Evolutionary conservation across 2,113 vertebrate species (phyloP).

Genomic region (Corythornis cristatus): DNA sequence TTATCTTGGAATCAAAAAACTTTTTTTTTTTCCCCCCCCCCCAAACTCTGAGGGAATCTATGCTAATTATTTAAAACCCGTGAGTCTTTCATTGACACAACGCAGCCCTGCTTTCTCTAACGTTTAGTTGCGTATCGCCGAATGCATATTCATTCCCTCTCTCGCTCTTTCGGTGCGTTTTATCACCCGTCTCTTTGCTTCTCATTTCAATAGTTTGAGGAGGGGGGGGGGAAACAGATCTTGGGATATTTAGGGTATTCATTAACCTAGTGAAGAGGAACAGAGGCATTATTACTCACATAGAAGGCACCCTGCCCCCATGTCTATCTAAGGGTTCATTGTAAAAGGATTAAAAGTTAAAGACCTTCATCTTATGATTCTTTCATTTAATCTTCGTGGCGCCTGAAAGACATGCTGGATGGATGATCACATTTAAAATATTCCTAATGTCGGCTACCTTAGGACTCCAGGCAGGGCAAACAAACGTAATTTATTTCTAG

Average conservation of each 20-base stretch:
- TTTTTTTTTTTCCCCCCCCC: accelerated
- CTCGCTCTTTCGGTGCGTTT: slow-evolving; percentile 1
- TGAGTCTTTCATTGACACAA: neutral
- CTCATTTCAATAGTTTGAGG: slow-evolving; percentile 74
- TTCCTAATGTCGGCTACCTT: slow-evolving; percentile 87
- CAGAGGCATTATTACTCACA: slow-evolving; percentile 82
- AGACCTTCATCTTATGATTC: slow-evolving; percentile 92
- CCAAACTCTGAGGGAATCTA: slow-evolving; percentile 31
- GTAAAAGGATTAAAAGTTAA: slow-evolving; percentile 96
- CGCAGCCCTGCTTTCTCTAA: neutral
- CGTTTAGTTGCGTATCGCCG: neutral
- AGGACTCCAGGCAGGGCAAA: slow-evolving; percentile 85
- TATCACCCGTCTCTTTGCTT: slow-evolving; percentile 69
- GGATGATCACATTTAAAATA: slow-evolving; percentile 91
- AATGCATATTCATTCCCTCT: slow-evolving; percentile 17
- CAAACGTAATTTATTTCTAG: slow-evolving; percentile 84
- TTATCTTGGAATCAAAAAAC: neutral
- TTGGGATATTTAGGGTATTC: slow-evolving; percentile 79
- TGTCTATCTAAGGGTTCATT: slow-evolving; percentile 91
- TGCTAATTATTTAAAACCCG: slow-evolving; percentile 62
- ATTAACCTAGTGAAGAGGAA: slow-evolving; percentile 83
- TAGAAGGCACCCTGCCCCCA: slow-evolving; percentile 85
- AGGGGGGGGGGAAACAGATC: slow-evolving; percentile 13
- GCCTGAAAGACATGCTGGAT: slow-evolving; percentile 91
- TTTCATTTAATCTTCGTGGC: slow-evolving; percentile 94